Evolutionary conservation across 1,140 invertebrate species (phyloP), one percentile per base, ranked within the genome.

Genomic region (Mamestra configurata): DNA sequence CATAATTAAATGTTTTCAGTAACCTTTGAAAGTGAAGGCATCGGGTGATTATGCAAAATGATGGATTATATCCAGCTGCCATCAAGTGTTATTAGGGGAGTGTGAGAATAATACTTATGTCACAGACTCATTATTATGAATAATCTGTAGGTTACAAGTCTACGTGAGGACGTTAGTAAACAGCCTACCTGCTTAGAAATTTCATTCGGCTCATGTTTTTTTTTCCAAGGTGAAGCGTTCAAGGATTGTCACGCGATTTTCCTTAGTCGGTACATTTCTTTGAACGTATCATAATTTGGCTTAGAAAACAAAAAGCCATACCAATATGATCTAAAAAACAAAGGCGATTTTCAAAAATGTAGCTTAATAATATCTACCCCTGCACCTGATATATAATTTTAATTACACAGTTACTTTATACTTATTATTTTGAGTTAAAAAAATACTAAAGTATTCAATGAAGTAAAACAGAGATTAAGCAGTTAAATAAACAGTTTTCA

Each of bases 1-100:
- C 80, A 82, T 82, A 84, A 83, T 84, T 83, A 72, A 79, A 81
- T 83, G 78, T 81, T 83, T 83, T 83, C 73, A 80, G 79, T 79
- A 80, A 85, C 80, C 71, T 82, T 84, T 83, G 78, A 61, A 83
- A 84, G 77, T 80, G 79, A 80, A 82, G 76, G 27, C 55, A 51
- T 49, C 15, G n/a, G 55, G 59, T 78, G 75, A 87, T 87, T 84
- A 78, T 76, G 49, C 31, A 66, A 80, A 87, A 82, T 82, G 79
- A 82, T 79, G 66, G 57, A 18, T 70, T 53, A 66, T 11, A 31
- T 31, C 35, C 4, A 18, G 31, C 61, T 66, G 35, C 61, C 61
- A 66, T 66, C 35, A 66, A 40, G 61, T 18, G 61, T 66, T 35
- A 66, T 66, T 66, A 66, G n/a, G 59, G 22, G 22, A 57, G 35